phyloP scores from a whole-genome alignment of 2,113 vertebrate species.

The Cavia aperea region DNA sequence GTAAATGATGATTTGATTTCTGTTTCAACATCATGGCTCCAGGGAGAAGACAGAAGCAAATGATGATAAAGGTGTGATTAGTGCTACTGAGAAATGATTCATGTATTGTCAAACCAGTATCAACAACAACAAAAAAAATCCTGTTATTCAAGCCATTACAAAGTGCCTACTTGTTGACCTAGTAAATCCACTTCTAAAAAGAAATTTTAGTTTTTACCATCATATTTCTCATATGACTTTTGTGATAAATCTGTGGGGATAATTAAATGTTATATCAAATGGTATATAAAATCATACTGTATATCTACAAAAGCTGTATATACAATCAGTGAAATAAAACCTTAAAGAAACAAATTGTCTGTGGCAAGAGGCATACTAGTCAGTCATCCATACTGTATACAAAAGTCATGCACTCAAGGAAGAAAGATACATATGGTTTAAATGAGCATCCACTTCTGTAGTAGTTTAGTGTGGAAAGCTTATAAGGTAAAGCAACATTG shows the following conservation, averaged over 20 bases:
- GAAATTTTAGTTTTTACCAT: neutral
- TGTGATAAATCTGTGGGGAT: neutral
- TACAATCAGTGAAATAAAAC: neutral
- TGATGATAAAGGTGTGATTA: neutral
- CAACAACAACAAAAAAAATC: neutral
- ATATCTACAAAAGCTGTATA: neutral
- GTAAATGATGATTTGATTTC: neutral
- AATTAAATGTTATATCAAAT: neutral
- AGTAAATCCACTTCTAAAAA: slow-evolving; percentile 3
- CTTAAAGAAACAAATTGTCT: neutral
- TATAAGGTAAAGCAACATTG: neutral
- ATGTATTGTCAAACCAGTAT: neutral
- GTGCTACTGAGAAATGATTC: neutral
- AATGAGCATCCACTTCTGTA: neutral
- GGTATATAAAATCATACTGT: neutral
- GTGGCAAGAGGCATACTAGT: neutral
- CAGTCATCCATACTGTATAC: neutral
- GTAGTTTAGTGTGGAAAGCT: neutral
- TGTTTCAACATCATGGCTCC: neutral
- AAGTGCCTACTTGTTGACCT: neutral
- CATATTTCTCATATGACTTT: neutral
- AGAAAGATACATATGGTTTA: neutral
- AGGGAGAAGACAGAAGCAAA: neutral
- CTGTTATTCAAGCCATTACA: neutral
- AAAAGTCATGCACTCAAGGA: neutral